Conservation (phyloP, 2,797 vertebrate species). For the Acanthopagrus latus region DNA sequence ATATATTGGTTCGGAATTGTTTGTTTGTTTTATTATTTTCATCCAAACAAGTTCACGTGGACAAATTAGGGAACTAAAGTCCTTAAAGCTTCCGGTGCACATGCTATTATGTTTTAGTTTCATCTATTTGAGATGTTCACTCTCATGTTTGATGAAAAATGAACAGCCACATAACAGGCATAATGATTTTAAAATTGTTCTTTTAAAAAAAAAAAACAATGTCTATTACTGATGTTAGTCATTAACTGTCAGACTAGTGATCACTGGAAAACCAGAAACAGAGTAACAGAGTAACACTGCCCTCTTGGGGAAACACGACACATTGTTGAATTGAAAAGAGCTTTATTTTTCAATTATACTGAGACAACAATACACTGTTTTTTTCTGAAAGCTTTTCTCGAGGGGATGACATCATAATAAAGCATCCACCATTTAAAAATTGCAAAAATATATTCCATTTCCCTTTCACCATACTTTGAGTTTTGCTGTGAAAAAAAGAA, state of each 20-base stretch:
- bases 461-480: slow-evolving; percentile 71
- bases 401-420: slow-evolving; percentile 64
- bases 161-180: neutral
- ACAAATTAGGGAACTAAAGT: neutral
- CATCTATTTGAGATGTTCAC: neutral
- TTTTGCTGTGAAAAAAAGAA: slow-evolving; percentile 65
- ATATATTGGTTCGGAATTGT: slow-evolving; percentile 17
- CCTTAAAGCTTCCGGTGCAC: neutral
- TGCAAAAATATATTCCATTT: slow-evolving; percentile 82
- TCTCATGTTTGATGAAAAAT: neutral
- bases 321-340: slow-evolving; percentile 59
- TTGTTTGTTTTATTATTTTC: neutral
- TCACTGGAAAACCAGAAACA: neutral
- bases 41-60: neutral
- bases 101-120: neutral
- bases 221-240: neutral
- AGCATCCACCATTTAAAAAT: slow-evolving; percentile 70
- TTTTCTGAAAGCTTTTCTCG: slow-evolving; percentile 70
- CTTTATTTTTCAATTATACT: slow-evolving; percentile 75
- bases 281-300: slow-evolving; percentile 51
- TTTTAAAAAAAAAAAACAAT: neutral
- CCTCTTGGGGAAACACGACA: slow-evolving; percentile 51
- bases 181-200: neutral
- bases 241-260: neutral
- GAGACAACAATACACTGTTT: slow-evolving; percentile 69